Evolutionary conservation across 2,797 vertebrate genomes (phyloP).

Genomic region (Takifugu rubripes): DNA sequence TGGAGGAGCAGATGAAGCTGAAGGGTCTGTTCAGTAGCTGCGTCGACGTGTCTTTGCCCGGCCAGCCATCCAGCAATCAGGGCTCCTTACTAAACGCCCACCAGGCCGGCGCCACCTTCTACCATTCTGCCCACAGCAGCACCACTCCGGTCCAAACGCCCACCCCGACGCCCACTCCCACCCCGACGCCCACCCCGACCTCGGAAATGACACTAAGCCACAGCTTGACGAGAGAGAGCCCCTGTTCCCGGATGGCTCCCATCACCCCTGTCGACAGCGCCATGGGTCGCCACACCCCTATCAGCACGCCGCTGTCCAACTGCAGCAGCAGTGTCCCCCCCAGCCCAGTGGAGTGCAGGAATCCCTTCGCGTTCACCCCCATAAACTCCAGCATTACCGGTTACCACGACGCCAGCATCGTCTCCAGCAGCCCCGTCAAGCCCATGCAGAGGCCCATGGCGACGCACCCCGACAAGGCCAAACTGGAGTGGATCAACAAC

Average conservation of each 20-base stretch:
- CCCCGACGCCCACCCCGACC: conserved; percentile 90
- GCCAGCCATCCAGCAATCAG: conserved; percentile 75
- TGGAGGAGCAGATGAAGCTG: conserved; percentile 99
- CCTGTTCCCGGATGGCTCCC: conserved; percentile 90
- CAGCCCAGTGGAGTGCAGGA: conserved; percentile 96
- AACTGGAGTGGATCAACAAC: conserved; percentile 97
- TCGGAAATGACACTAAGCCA: conserved; percentile 91
- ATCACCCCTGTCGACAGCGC: conserved; percentile 92
- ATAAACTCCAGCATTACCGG: conserved; percentile 93
- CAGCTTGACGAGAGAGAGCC: conserved; percentile 89
- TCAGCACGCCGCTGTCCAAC: conserved; percentile 94
- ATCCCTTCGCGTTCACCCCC: conserved; percentile 96
- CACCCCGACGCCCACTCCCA: conserved; percentile 86
- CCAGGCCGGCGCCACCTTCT: conserved; percentile 82
- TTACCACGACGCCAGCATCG: conserved; percentile 91
- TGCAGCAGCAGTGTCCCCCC: conserved; percentile 98
- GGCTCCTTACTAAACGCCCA: conserved; percentile 82
- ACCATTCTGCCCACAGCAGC: conserved; percentile 90
- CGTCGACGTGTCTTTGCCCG: conserved; percentile 85
- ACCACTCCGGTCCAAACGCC: conserved; percentile 93
- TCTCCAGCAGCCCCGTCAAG: conserved; percentile 96
- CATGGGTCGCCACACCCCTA: conserved; percentile 91
- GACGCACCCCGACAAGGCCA: conserved; percentile 96
- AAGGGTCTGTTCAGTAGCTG: conserved; percentile 84
- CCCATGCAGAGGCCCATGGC: conserved; percentile 99